Conservation (phyloP, 2,797 vertebrate genomes). For the Acridotheres tristis region DNA sequence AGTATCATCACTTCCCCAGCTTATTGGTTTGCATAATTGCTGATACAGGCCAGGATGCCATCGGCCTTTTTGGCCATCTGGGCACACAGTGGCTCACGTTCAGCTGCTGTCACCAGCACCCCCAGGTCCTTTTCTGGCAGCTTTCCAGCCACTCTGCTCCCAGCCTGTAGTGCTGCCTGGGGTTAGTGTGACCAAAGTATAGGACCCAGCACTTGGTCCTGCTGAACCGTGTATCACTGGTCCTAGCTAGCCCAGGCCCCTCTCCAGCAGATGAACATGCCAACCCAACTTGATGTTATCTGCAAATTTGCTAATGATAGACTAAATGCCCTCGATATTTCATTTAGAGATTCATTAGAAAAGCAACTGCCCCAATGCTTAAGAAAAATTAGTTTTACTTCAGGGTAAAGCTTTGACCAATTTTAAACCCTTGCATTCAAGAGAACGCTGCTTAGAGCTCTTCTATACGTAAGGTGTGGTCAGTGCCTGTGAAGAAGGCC, state of each 20-base stretch:
- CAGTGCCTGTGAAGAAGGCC: background rate
- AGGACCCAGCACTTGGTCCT: background rate
- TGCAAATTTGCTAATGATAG: background rate
- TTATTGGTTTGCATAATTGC: background rate
- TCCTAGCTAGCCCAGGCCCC: no score
- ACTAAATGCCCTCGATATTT: background rate
- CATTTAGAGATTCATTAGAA: background rate
- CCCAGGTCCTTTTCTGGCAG: background rate
- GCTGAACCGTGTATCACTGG: background rate
- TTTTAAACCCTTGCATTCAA: background rate
- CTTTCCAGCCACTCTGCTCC: background rate
- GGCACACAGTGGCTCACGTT: background rate
- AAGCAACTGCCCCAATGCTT: background rate
- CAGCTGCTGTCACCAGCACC: background rate
- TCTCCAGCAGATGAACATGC: background rate
- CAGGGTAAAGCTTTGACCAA: background rate
- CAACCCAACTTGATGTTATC: no score
- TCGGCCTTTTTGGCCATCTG: background rate
- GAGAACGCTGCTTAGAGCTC: background rate
- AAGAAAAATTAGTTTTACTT: background rate
- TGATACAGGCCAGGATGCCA: background rate
- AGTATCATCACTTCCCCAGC: background rate
- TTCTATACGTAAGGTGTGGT: rapidly evolving
- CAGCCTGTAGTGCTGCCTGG: background rate
- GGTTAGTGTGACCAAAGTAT: background rate